Evolutionary conservation across 2,113 vertebrate species (phyloP).

Genomic region (Macheiramphus alcinus): DNA sequence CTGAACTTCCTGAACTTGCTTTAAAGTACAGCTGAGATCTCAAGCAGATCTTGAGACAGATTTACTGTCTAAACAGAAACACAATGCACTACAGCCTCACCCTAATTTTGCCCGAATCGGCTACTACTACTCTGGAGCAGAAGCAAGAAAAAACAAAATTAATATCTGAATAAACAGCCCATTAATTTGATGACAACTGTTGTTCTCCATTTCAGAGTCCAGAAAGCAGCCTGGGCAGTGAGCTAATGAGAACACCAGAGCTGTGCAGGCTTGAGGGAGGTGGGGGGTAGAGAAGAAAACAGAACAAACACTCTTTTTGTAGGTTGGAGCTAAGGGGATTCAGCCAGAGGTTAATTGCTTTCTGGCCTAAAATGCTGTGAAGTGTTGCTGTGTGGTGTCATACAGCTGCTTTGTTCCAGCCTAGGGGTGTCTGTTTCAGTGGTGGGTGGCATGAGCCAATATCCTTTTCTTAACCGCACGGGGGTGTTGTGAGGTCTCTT

Average conservation of each 20-base stretch:
- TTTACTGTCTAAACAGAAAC: not conserved
- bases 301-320: constrained; percentile 57
- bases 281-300: constrained; percentile 30
- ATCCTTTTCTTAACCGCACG: not conserved
- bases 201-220: constrained; percentile 2
- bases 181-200: constrained; percentile 14
- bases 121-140: not conserved
- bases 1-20: not conserved
- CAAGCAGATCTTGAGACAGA: not conserved
- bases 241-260: constrained; percentile 64
- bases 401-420: constrained; percentile 62
- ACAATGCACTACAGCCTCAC: not conserved
- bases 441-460: constrained; percentile 57
- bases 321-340: constrained; percentile 53
- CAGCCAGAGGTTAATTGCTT: constrained; percentile 71
- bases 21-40: not conserved
- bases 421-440: constrained; percentile 41
- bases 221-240: not conserved
- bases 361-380: constrained; percentile 59
- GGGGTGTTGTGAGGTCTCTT: constrained; percentile 24
- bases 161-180: constrained; percentile 11
- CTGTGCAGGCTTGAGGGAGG: not conserved
- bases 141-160: not conserved
- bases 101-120: not conserved
- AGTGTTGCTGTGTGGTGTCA: constrained; percentile 52